phyloP scores from a whole-genome alignment of 2,113 vertebrate species.

The Rhinolophus sinicus region DNA sequence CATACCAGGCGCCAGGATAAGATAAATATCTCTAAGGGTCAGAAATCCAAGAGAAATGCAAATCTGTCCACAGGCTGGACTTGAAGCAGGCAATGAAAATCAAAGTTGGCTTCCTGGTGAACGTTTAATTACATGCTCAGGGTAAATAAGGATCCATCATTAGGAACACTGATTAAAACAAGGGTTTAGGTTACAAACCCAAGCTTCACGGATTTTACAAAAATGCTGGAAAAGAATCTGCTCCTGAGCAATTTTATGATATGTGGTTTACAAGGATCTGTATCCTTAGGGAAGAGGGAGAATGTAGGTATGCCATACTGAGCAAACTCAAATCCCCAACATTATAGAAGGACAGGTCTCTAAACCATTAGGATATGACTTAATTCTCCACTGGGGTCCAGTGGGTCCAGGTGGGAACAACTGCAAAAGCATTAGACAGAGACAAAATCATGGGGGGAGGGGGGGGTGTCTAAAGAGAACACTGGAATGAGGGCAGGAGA shows the following conservation, averaged over 20 bases:
- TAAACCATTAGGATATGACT: not conserved
- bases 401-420: not conserved
- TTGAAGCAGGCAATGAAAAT: not conserved
- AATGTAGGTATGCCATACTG: not conserved
- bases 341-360: not conserved
- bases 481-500: not conserved
- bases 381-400: not conserved
- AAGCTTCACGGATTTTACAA: slow-evolving; percentile 16
- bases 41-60: not conserved
- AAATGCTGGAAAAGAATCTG: not conserved
- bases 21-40: not conserved
- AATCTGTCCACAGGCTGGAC: not conserved
- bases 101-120: not conserved
- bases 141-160: not conserved
- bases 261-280: not conserved
- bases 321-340: not conserved
- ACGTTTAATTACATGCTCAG: not conserved
- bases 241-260: not conserved
- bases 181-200: not conserved
- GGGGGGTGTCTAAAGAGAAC: not conserved
- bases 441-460: not conserved
- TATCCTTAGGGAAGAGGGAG: not conserved
- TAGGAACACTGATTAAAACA: not conserved
- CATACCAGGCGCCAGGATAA: not conserved
- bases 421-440: not conserved